Conservation (phyloP, 1,140 invertebrate species). For the Rhopalosiphum maidis region DNA sequence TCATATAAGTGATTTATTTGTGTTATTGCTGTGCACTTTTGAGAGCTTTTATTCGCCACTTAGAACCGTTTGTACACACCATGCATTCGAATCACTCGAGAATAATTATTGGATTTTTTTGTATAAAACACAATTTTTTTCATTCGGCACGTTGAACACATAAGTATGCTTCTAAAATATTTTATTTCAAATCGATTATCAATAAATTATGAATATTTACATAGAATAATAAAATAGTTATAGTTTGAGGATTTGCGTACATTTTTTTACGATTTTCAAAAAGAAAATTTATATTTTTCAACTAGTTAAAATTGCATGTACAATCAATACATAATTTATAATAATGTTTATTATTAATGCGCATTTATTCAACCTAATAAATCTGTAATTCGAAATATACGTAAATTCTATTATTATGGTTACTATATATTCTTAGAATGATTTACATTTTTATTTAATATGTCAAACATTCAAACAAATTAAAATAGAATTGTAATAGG, state of each 20-base stretch:
- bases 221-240: background rate
- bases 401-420: background rate
- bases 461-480: background rate
- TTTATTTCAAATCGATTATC: background rate
- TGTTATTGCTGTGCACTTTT: background rate
- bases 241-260: background rate
- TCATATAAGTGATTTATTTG: constrained; percentile 7
- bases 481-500: constrained; percentile 9
- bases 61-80: background rate
- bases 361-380: background rate
- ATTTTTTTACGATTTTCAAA: background rate
- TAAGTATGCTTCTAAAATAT: background rate
- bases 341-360: background rate
- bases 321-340: background rate
- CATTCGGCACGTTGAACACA: background rate
- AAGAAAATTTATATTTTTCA: background rate
- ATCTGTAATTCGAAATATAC: background rate
- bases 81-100: background rate
- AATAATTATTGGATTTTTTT: background rate
- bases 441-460: constrained; percentile 7
- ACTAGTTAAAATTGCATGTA: background rate
- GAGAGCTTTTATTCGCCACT: background rate
- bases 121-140: background rate
- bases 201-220: background rate
- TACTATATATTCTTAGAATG: background rate